A percentile compares a stretch with the other conserved stretches of the same genome.
These are phyloP conservation scores for Tolypeutes matacus DNA, from an alignment of 2,797 vertebrate species.

Conservation along the genomic window DNA sequence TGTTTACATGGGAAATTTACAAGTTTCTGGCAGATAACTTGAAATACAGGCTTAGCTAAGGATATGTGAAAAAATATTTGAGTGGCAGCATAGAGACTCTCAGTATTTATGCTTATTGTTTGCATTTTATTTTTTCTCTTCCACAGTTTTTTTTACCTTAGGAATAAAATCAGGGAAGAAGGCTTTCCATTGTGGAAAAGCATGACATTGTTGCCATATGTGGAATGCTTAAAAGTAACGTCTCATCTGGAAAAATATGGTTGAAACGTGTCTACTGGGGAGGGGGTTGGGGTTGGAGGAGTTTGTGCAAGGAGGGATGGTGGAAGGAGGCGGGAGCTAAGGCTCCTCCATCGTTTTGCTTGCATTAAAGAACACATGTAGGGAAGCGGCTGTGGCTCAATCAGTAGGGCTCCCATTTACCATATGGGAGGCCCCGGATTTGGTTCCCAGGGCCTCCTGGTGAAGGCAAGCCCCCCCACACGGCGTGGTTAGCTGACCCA, in stretches of 20 bases:
- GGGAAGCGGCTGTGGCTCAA: no score
- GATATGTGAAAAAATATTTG: slow-evolving; percentile 36
- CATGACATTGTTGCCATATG: slow-evolving; percentile 3
- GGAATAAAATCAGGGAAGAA: background rate
- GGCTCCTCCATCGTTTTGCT: background rate
- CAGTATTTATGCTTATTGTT: slow-evolving; percentile 50
- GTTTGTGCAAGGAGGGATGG: background rate
- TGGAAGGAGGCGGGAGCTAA: background rate
- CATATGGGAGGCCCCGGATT: no score
- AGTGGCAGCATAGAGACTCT: background rate
- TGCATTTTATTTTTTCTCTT: slow-evolving; percentile 57
- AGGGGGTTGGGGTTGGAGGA: background rate
- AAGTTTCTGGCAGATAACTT: slow-evolving; percentile 55
- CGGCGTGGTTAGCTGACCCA: no score
- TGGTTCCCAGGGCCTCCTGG: no score
- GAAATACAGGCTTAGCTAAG: slow-evolving; percentile 46
- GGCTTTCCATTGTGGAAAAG: background rate
- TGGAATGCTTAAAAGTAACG: slow-evolving; percentile 18
- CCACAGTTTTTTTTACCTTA: slow-evolving; percentile 39
- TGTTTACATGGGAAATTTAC: slow-evolving; percentile 44
- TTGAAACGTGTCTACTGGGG: slow-evolving; percentile 31
- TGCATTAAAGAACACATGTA: background rate
- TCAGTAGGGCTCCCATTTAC: no score
- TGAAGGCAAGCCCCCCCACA: no score
- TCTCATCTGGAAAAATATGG: slow-evolving; percentile 47